Conservation (phyloP, 1,140 invertebrate species). For the Medauroidea extradentata region DNA sequence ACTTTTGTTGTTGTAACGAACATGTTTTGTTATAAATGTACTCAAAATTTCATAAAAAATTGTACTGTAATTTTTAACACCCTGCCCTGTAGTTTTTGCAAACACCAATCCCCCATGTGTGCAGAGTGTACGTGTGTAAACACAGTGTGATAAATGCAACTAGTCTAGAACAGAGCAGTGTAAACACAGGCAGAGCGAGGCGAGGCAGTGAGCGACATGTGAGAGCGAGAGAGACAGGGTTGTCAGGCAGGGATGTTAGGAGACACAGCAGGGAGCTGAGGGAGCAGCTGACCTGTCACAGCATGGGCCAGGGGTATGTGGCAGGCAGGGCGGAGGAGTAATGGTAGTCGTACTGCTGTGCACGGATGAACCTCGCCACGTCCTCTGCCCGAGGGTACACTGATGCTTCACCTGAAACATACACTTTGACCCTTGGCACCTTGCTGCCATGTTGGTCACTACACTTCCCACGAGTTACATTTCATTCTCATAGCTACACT, state of each 20-base stretch:
- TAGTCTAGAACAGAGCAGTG: background rate
- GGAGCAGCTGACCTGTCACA: constrained; percentile 2
- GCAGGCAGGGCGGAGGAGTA: constrained; percentile 65
- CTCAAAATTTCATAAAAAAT: no score
- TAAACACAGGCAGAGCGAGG: background rate
- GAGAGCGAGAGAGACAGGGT: background rate
- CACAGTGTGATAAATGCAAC: background rate
- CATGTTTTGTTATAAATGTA: no score
- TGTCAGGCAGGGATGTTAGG: background rate
- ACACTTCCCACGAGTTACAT: no score
- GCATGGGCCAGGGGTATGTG: constrained; percentile 59
- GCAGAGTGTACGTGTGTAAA: no score
- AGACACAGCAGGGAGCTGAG: background rate
- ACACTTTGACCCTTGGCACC: no score
- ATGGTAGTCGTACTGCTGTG: constrained; percentile 72
- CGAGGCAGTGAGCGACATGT: background rate
- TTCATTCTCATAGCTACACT: no score
- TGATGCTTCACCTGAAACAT: constrained; percentile 33
- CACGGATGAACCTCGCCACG: constrained; percentile 60
- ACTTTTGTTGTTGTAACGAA: no score
- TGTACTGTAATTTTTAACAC: no score
- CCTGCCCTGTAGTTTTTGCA: no score
- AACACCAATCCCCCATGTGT: no score
- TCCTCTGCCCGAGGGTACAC: constrained; percentile 39
- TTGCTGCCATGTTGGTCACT: no score